A percentile compares a stretch with the other conserved stretches of the same genome.
Evolutionary conservation across 2,888 invertebrate species (phyloP).

Genomic region (Stenotaenia linearis): DNA sequence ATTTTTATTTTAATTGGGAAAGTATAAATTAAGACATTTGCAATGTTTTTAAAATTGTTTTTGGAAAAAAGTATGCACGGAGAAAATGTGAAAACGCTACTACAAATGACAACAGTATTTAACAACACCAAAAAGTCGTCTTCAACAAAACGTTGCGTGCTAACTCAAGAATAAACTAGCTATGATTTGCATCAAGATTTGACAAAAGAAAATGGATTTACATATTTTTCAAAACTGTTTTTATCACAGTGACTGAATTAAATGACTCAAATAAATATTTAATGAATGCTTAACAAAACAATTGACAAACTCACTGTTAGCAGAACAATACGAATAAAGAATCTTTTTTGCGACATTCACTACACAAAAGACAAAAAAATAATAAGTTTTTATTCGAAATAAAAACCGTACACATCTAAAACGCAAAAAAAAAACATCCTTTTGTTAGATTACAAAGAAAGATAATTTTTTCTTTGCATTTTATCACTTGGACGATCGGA

Average conservation of each 20-base stretch:
- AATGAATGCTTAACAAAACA: background rate
- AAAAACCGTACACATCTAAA: too few relatives aligned
- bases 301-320: background rate
- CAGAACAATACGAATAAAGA: background rate
- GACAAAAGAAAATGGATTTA: constrained; percentile 9
- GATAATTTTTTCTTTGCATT: background rate
- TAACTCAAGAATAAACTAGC: background rate
- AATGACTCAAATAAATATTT: background rate
- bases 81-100: background rate
- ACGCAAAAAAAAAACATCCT: background rate
- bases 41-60: background rate
- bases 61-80: background rate
- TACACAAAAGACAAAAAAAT: background rate
- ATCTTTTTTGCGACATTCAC: background rate
- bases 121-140: background rate
- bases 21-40: background rate
- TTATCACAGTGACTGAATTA: background rate
- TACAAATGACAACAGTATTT: background rate
- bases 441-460: background rate
- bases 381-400: too few relatives aligned
- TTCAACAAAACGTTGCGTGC: background rate
- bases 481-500: background rate
- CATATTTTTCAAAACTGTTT: background rate
- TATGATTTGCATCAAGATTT: background rate
- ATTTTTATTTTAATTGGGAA: too few relatives aligned